Evolutionary conservation across 2,888 invertebrate genomes (phyloP), one percentile per base, ranked within the genome.

Genomic region (Heteromyza rotundicornis): DNA sequence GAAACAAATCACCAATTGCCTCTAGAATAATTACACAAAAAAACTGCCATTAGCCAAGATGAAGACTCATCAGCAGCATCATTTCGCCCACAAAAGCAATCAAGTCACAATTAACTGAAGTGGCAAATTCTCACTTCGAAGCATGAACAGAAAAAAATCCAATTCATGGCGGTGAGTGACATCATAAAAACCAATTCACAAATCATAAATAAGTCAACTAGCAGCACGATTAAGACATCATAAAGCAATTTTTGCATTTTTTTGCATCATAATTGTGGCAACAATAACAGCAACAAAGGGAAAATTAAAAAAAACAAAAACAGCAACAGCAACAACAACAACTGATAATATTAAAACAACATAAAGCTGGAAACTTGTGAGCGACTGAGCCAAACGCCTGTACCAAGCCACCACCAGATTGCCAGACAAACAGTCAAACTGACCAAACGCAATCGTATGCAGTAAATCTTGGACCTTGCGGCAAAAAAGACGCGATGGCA

Each of bases 111-210:
- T 71, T 71, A 75, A 77, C 72, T 75, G 70, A 77, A 77, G 77
- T 77, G 77, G 77, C 78, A 77, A 76, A 73, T 77, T 76, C 76
- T 76, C 77, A 77, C 77, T 77, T 74, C 73, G 35, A 35, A 19
- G 16, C 35, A 12, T n/a, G n/a, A n/a, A n/a, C 61, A 12, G 24
- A 40, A 76, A 71, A 76, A 77, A 71, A 64, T 71, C 74, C 72
- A 78, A 78, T 78, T 73, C 40, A 40, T n/a, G n/a, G n/a, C n/a
- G n/a, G n/a, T n/a, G n/a, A n/a, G n/a, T n/a, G 74, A 74, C 75
- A 74, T 75, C 78, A 75, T 75, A 77, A 78, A 78, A 78, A 72
- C 64, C 73, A 78, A 77, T 78, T 77, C 78, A 78, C 78, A 78
- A 78, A 78, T 78, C 78, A 78, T 78, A 78, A 78, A 78, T 78